These are phyloP conservation scores for Alethe castanea DNA, from an alignment of 2,113 vertebrate species.

Conservation along the genomic window DNA sequence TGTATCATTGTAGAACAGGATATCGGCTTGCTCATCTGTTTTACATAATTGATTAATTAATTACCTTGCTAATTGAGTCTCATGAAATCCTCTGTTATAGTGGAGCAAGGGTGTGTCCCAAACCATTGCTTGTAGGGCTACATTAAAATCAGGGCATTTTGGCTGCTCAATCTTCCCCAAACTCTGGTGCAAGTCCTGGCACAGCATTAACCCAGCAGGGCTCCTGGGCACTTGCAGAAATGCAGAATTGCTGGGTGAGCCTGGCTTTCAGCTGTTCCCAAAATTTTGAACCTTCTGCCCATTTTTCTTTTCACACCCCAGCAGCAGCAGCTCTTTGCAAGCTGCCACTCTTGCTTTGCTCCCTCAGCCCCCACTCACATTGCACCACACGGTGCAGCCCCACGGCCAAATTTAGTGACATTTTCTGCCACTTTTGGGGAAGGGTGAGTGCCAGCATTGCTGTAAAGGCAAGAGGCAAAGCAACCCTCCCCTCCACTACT, in stretches of 20 bases:
- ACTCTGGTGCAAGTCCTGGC: not conserved
- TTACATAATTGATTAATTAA: conserved; percentile 68
- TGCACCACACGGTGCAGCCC: accelerated
- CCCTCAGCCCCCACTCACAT: accelerated
- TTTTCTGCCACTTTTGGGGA: not conserved
- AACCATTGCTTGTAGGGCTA: not conserved
- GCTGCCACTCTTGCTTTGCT: not conserved
- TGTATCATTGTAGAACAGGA: not conserved
- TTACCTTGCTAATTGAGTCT: conserved; percentile 49
- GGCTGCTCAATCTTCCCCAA: not conserved
- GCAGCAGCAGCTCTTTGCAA: not conserved
- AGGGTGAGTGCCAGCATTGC: not conserved
- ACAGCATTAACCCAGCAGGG: accelerated
- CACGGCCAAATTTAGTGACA: accelerated
- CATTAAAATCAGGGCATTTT: not conserved
- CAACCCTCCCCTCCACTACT: not conserved
- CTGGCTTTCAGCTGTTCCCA: not conserved
- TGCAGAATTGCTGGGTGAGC: not conserved
- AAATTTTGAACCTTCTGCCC: not conserved
- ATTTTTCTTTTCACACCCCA: not conserved
- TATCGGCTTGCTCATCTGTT: conserved; percentile 43
- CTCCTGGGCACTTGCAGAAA: not conserved
- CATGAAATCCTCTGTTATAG: not conserved
- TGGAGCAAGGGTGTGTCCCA: not conserved
- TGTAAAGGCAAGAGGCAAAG: not conserved